Evolutionary conservation across 2,113 vertebrate genomes (phyloP), one percentile per base, ranked within the genome.

Genomic region (Trochalopteron elliotii): DNA sequence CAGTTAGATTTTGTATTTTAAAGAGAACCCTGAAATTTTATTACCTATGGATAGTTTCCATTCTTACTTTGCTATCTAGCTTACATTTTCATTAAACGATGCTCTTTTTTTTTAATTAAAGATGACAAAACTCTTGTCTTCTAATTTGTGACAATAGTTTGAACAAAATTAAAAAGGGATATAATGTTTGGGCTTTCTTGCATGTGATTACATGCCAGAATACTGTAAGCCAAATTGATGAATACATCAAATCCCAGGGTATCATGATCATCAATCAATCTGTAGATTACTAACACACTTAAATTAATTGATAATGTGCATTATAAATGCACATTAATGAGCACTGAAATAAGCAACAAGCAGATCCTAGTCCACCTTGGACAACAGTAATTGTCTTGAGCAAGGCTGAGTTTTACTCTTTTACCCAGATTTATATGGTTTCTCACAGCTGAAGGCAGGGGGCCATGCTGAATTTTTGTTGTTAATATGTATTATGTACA

Each of bases 101-200:
- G 33, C 55, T 92, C 60, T 20, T 60, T 47, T 69, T 84, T 28
- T 15, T 52, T 44, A 74, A 79, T 78, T 90, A 86, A 81, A 89
- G 50, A 85, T 83, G 40, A 90, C 7, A 85, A 91, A 95, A 93
- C 21, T 49, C 35, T 55, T 84, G 50, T 23, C 39, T 93, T 87
- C 92, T 96, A 96, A 96, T 89, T 92, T 47, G 79, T 68, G 28
- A 83, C 35, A 93, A 82, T 30, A 87, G 56, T 86, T 93, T 63
- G 55, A 75, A 77, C 21, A 93, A 94, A 95, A 95, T 84, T 74
- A 20, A 80, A 89, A 85, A 90, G 56, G 70, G 81, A 82, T 78
- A 24, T 47, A 74, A 80, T 23, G 23, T 86, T 74, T 81, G 39
- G 22, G 35, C 56, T 92, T 89, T 60, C 30, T 70, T 89, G 80